phyloP scores from a whole-genome alignment of 2,113 vertebrate species.

The Pampusana beccarii region DNA sequence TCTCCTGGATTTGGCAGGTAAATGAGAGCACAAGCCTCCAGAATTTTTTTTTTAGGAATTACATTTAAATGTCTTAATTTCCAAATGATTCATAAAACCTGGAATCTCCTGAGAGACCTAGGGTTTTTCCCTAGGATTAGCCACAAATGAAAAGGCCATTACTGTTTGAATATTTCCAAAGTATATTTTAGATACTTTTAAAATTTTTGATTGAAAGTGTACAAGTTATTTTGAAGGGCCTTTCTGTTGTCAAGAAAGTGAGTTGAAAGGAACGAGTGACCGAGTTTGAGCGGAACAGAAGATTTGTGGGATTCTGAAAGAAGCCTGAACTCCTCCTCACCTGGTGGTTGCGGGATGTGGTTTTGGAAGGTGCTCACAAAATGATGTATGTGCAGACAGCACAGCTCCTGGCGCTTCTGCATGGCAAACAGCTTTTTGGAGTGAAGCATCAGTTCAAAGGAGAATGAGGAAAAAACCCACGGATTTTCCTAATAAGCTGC shows the following conservation, averaged over 20 bases:
- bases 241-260: not conserved
- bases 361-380: not conserved
- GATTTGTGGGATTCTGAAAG: not conserved
- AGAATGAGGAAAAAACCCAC: rapidly evolving
- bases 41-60: not conserved
- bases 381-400: not conserved
- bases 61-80: not conserved
- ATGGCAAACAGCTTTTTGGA: not conserved
- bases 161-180: not conserved
- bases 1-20: constrained; percentile 10
- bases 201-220: not conserved
- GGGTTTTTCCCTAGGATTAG: not conserved
- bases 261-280: not conserved
- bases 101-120: not conserved
- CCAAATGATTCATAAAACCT: not conserved
- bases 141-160: not conserved
- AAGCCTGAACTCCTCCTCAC: not conserved
- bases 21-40: not conserved
- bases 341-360: not conserved
- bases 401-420: not conserved
- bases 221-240: not conserved
- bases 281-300: not conserved
- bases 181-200: not conserved
- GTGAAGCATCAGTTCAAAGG: not conserved
- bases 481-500: not conserved